phyloP scores from a whole-genome alignment of 92 coral and sea anemone genomes.

The Siderastrea radians region DNA sequence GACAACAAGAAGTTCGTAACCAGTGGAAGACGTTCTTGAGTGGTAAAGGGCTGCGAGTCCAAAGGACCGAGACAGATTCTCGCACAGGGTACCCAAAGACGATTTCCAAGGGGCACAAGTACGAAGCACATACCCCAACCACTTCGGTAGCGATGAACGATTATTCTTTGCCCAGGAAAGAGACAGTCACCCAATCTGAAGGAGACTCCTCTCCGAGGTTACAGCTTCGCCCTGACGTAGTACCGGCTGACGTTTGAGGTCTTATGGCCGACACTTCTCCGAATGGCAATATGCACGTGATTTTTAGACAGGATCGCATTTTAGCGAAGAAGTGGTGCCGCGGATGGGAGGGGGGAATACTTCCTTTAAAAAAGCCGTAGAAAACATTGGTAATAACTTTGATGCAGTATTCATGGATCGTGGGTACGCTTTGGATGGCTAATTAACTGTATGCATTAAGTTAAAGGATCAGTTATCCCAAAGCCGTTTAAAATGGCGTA shows the following conservation, averaged over 20 bases:
- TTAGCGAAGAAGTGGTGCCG: too few relatives aligned
- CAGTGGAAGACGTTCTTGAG: slow-evolving; percentile 83
- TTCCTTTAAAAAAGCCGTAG: too few relatives aligned
- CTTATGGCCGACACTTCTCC: background rate
- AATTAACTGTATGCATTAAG: too few relatives aligned
- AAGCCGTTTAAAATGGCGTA: too few relatives aligned
- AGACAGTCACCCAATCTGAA: background rate
- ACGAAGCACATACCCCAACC: background rate
- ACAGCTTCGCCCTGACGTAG: background rate
- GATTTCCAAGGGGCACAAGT: background rate
- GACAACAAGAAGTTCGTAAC: slow-evolving; percentile 88
- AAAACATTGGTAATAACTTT: too few relatives aligned
- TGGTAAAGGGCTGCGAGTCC: slow-evolving; percentile 62
- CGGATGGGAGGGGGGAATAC: too few relatives aligned
- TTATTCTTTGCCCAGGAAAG: background rate
- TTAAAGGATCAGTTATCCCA: too few relatives aligned
- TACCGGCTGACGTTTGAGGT: slow-evolving; percentile 32
- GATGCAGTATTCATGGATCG: too few relatives aligned
- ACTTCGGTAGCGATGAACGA: background rate
- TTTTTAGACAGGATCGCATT: background rate
- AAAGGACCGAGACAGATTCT: slow-evolving; percentile 41
- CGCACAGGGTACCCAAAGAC: slow-evolving; percentile 24
- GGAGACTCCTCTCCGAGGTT: background rate
- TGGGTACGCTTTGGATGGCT: too few relatives aligned
- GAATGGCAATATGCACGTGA: background rate